Evolutionary conservation across 1,140 invertebrate genomes (phyloP).

Genomic region (Alviniconcha marisindica): DNA sequence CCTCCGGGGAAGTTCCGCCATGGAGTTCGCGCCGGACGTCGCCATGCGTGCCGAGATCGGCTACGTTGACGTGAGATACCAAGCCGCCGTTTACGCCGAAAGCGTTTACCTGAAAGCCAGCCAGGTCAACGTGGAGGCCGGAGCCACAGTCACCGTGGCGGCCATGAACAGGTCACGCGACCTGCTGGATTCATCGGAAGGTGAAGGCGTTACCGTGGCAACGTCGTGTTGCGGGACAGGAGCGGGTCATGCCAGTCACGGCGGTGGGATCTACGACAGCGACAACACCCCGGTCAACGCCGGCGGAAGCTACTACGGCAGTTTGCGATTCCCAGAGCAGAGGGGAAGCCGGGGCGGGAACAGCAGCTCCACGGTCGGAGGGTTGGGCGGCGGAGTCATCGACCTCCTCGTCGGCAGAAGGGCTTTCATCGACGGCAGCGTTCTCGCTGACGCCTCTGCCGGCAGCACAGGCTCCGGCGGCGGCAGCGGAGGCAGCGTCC

Average conservation of each 20-base stretch:
- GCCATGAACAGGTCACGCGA: slow-evolving; percentile 57
- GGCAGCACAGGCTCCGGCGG: slow-evolving; percentile 54
- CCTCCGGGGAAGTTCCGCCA: slow-evolving; percentile 55
- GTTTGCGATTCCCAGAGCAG: slow-evolving; percentile 50
- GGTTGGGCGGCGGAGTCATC: slow-evolving; percentile 64
- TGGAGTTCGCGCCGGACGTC: slow-evolving; percentile 59
- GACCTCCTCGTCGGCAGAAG: slow-evolving; percentile 48
- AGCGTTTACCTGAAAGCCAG: slow-evolving; percentile 56
- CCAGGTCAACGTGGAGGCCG: slow-evolving; percentile 62
- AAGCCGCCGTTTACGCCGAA: slow-evolving; percentile 62
- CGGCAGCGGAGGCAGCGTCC: slow-evolving; percentile 63
- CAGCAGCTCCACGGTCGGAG: slow-evolving; percentile 40
- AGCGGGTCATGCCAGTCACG: slow-evolving; percentile 62
- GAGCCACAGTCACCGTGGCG: slow-evolving; percentile 57
- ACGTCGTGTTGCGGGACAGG: slow-evolving; percentile 49
- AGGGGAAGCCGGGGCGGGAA: slow-evolving; percentile 60
- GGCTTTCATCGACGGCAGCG: slow-evolving; percentile 59
- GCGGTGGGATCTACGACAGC: slow-evolving; percentile 54
- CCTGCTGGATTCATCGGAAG: slow-evolving; percentile 51
- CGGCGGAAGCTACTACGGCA: slow-evolving; percentile 63
- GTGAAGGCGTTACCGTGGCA: slow-evolving; percentile 46
- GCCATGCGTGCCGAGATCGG: slow-evolving; percentile 55
- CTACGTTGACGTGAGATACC: slow-evolving; percentile 55
- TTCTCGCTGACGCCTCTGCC: slow-evolving; percentile 55
- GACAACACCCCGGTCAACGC: slow-evolving; percentile 26